Base-by-base conservation (phyloP, 2,797 vertebrate species). In the Leontopithecus rosalia region DNA sequence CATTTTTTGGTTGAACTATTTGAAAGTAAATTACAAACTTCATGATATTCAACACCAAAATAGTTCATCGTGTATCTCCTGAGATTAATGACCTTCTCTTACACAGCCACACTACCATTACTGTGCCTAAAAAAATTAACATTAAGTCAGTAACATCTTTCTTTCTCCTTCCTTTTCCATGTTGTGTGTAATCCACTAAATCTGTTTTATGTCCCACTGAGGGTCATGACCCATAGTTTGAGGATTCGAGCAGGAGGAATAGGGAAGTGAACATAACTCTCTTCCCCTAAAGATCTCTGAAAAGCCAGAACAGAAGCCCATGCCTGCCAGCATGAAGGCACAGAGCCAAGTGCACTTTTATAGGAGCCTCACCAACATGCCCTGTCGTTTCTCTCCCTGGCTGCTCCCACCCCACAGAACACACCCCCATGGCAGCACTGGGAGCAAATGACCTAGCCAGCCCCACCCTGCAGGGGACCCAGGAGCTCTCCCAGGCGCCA, bases 401-500 rank as follows among this genome's bases (percentile, higher is more conserved):
- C 72, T 72, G 55, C 80, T 52, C 39, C 41, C 64, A 33, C 26
- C 43, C 43, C 33, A 10, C 48, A 57, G 39, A 94, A 30, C 73
- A 52, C 73, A 36, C 11, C 13, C 85, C 33, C 1, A 24, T 0
- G 33, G 89, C 48, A 58, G 75, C 83, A 15, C 15, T 5, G 2
- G 67, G 36, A 83, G n/a, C 61, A 17, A 61, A 46, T 3, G 3
- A 61, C 33, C 67, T 91, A 77, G 91, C 76, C 88, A 81, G 93
- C 91, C 90, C 91, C 91, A n/a, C 94, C 87, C 87, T 13, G 39
- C 58, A 86, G 79, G 88, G 43, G 84, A 88, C 94, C 79, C 33
- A 30, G 88, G 92, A 96, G 86, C 43, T 50, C n/a, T 58, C 73
- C 87, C 94, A 90, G 97, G 96, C 92, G 88, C 96, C 85, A 0